Percentiles rank a stretch among this genome's conserved stretches.
These are phyloP conservation scores for Dasysyrphus tricinctus DNA, from an alignment of 2,888 invertebrate species.

Conservation along the genomic window DNA sequence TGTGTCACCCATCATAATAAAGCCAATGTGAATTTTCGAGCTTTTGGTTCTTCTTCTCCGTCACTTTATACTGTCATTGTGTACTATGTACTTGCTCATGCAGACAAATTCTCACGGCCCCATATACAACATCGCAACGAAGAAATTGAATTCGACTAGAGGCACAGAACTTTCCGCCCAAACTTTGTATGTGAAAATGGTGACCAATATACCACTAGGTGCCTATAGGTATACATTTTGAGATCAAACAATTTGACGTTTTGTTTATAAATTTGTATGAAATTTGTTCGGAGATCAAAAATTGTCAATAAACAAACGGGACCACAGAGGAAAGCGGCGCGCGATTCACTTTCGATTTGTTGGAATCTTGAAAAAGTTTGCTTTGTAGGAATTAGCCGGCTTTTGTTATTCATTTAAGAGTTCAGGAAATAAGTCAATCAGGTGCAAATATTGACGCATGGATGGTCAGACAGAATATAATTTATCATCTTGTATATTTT, in stretches of 20 bases:
- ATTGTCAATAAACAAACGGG: constrained; percentile 52
- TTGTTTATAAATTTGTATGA: constrained; percentile 57
- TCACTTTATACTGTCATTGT: constrained; percentile 16
- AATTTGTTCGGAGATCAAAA: constrained; percentile 42
- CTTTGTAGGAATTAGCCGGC: constrained; percentile 52
- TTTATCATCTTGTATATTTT: constrained; percentile 59
- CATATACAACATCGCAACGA: not conserved
- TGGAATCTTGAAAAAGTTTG: constrained; percentile 59
- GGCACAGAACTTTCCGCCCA: constrained; percentile 49
- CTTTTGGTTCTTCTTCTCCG: constrained; percentile 34
- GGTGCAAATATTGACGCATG: constrained; percentile 66
- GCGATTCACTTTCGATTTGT: constrained; percentile 69
- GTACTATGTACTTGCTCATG: constrained; percentile 39
- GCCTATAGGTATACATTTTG: not conserved
- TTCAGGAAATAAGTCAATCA: constrained; percentile 67
- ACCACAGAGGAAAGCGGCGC: constrained; percentile 14
- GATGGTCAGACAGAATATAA: constrained; percentile 68
- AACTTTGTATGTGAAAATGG: not conserved
- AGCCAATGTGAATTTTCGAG: constrained; percentile 63
- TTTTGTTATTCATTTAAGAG: constrained; percentile 38
- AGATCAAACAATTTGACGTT: constrained; percentile 62
- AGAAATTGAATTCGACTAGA: constrained; percentile 33
- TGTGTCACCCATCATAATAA: constrained; percentile 39
- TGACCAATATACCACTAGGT: constrained; percentile 16
- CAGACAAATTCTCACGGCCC: constrained; percentile 65